Evolutionary conservation across 2,888 invertebrate species (phyloP).

Genomic region (Mythimna loreyi): DNA sequence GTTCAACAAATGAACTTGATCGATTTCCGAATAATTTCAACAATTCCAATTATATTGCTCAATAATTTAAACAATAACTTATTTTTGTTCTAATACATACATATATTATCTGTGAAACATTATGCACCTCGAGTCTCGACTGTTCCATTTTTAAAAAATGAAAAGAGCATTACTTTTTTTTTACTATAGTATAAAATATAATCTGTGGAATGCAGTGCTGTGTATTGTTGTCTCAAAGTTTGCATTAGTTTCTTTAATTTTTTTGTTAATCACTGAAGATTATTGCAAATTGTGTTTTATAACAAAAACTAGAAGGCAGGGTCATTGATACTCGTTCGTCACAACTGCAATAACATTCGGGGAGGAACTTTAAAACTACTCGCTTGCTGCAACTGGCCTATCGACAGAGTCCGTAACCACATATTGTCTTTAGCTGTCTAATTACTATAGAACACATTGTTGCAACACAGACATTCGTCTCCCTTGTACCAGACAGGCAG

Average conservation of each 20-base stretch:
- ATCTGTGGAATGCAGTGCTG: slow-evolving; percentile 84
- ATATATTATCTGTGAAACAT: slow-evolving; percentile 56
- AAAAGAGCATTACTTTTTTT: slow-evolving; percentile 56
- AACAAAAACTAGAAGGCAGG: slow-evolving; percentile 59
- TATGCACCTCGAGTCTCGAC: slow-evolving; percentile 62
- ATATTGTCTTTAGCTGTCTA: slow-evolving; percentile 55
- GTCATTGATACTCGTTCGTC: slow-evolving; percentile 61
- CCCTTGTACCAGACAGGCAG: slow-evolving; percentile 43
- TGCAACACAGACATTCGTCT: slow-evolving; percentile 45
- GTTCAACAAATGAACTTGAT: slow-evolving; percentile 44
- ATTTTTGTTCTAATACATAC: slow-evolving; percentile 64
- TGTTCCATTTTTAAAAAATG: slow-evolving; percentile 69
- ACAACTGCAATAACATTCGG: slow-evolving; percentile 76
- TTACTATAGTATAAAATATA: slow-evolving; percentile 72
- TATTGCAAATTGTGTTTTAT: slow-evolving; percentile 73
- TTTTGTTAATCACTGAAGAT: slow-evolving; percentile 66
- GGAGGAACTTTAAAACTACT: slow-evolving; percentile 65
- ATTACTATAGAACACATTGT: slow-evolving; percentile 42
- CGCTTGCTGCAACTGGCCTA: slow-evolving; percentile 63
- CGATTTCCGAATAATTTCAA: slow-evolving; percentile 70
- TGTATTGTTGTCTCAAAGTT: slow-evolving; percentile 64
- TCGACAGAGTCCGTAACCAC: slow-evolving; percentile 31
- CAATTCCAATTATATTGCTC: slow-evolving; percentile 80
- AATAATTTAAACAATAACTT: slow-evolving; percentile 63
- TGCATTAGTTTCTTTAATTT: slow-evolving; percentile 58